Base-by-base conservation (phyloP, 2,113 vertebrate genomes). In the Procavia capensis region DNA sequence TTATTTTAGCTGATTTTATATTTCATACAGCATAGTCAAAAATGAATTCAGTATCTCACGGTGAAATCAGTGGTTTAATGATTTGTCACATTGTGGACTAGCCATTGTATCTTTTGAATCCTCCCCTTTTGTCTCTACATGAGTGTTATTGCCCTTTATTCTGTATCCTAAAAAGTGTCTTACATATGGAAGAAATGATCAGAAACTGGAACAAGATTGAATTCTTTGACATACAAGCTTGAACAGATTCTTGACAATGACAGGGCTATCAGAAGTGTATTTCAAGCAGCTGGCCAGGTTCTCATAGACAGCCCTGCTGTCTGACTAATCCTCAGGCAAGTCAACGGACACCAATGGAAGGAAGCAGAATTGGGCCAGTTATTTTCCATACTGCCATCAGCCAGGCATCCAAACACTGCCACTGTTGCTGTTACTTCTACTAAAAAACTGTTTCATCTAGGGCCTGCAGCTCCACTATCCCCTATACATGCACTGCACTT, bases 141-240 rank as follows among this genome's bases (percentile, higher is more conserved):
- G 91, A 96, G 36, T 83, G 47, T 93, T 75, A 97, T 90, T 96
- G 94, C 91, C 91, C 61, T 98, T 98, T 97, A 59, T 91, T 98
- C 90, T 95, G 41, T 72, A 83, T 54, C 11, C 29, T 80, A 93
- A 87, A 93, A 91, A 94, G 14, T 1, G 14, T 17, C 70, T 98
- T 97, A 96, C 96, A 98, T 98, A 88, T 98, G 98, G 97, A 98
- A 98, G 79, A 98, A 96, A 98, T 98, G 96, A 98, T 80, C 47
- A 93, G 88, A 97, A 97, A 96, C 68, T 96, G 92, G 95, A 98
- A 95, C 13, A 39, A 88, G 59, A 97, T 94, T 97, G 97, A 94
- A 90, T 95, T 88, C 85, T 98, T 96, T 94, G 41, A 83, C 83
- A 95, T 82, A 97, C 84, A 97, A 98, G 97, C 66, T 93, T 95